Conservation (phyloP, 2,888 invertebrate species). For the Oscheius sp. region DNA sequence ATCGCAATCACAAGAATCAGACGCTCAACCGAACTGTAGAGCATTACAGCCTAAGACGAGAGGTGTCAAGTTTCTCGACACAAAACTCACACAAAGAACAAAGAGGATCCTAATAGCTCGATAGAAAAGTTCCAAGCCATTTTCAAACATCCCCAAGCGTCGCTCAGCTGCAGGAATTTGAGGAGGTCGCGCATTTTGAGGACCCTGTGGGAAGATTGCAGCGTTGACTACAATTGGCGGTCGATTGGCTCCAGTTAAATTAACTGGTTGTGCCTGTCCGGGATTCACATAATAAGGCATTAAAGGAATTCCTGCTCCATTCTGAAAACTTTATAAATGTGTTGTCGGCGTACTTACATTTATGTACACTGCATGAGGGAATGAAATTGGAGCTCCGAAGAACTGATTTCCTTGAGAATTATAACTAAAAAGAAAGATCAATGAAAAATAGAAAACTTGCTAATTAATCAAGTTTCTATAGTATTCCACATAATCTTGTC, state of each 20-base stretch:
- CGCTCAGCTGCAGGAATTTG: constrained; percentile 9
- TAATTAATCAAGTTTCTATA: constrained; percentile 27
- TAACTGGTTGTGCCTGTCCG: constrained; percentile 17
- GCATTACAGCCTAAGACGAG: constrained; percentile 34
- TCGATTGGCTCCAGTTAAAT: constrained; percentile 19
- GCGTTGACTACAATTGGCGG: constrained; percentile 1
- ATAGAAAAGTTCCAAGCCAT: constrained; percentile 44
- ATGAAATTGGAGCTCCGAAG: constrained; percentile 16
- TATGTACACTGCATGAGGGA: constrained; percentile 30
- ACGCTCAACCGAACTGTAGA: constrained; percentile 49
- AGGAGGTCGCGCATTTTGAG: background rate
- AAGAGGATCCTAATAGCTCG: constrained; percentile 42
- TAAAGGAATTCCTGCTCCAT: constrained; percentile 16
- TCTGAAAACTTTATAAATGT: constrained; percentile 7
- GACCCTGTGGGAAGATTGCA: background rate
- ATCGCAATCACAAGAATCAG: constrained; percentile 34
- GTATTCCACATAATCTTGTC: constrained; percentile 10
- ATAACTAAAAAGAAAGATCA: constrained; percentile 15
- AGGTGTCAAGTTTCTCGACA: too few species aligned
- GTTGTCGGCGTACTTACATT: background rate
- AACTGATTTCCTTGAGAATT: constrained; percentile 4
- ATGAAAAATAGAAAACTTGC: constrained; percentile 3
- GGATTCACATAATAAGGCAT: constrained; percentile 20
- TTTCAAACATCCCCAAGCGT: constrained; percentile 29
- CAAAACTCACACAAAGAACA: constrained; percentile 35